phyloP scores from a whole-genome alignment of 1,140 invertebrate species.

The Zaprionus kolodkinae region DNA sequence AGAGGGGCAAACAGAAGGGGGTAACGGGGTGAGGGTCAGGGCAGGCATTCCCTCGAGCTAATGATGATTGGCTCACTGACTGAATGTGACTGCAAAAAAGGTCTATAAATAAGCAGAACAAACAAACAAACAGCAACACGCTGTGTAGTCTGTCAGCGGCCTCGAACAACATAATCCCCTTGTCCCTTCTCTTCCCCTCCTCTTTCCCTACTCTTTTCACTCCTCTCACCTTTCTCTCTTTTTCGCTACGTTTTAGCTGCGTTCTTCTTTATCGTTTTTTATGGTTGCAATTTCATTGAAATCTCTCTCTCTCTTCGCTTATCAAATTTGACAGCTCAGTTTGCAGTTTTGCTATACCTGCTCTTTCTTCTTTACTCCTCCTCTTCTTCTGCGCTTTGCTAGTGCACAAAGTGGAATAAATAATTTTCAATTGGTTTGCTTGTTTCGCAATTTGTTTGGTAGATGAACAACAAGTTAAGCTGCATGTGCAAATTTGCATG shows the following conservation, averaged over 20 bases:
- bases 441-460: slow-evolving; percentile 8
- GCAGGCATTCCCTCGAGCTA: slow-evolving; percentile 26
- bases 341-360: neutral
- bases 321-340: slow-evolving; percentile 11
- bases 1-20: neutral
- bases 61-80: slow-evolving; percentile 39
- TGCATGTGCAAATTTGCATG: slow-evolving; percentile 6
- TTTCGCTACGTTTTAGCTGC: neutral
- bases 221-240: neutral
- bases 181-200: neutral
- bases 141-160: slow-evolving; percentile 21
- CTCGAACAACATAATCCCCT: neutral
- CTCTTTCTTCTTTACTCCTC: neutral
- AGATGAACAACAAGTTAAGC: slow-evolving; percentile 8
- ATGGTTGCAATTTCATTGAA: slow-evolving; percentile 6
- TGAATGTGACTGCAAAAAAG: slow-evolving; percentile 62
- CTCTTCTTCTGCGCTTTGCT: neutral
- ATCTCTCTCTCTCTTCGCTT: neutral
- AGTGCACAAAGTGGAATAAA: slow-evolving; percentile 10
- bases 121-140: slow-evolving; percentile 49
- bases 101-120: slow-evolving; percentile 63
- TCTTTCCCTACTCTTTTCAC: no score
- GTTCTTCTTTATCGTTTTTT: neutral
- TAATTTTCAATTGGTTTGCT: slow-evolving; percentile 9
- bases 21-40: neutral